Conservation (phyloP, 2,113 vertebrate genomes). For the Nothocercus julius region DNA sequence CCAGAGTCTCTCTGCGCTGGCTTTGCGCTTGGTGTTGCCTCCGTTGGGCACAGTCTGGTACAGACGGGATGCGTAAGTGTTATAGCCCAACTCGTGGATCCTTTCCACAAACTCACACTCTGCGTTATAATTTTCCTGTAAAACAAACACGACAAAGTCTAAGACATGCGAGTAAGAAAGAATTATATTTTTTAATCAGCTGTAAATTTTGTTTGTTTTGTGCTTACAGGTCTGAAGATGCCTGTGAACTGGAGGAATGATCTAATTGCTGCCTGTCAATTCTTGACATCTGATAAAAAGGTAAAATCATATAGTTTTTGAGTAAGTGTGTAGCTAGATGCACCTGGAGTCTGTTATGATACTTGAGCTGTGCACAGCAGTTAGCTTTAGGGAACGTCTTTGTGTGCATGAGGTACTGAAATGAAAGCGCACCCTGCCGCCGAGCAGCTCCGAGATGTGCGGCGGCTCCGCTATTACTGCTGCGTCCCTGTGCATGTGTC, state of each 20-base stretch:
- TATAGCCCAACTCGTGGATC: conserved; percentile 95
- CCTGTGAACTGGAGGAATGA: background rate
- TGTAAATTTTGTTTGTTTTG: background rate
- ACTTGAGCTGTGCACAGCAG: background rate
- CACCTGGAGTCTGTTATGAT: background rate
- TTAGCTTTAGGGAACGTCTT: background rate
- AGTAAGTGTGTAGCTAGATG: background rate
- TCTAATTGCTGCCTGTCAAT: background rate
- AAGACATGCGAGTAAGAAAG: background rate
- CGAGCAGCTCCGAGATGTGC: background rate
- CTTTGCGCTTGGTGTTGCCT: conserved; percentile 68
- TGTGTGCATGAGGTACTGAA: background rate
- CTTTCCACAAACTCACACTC: conserved; percentile 97
- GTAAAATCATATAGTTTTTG: background rate
- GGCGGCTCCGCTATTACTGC: background rate
- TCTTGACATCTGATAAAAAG: background rate
- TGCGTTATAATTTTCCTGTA: conserved; percentile 87
- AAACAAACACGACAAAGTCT: background rate
- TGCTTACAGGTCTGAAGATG: background rate
- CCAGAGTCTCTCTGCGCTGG: conserved; percentile 89
- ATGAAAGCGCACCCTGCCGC: background rate
- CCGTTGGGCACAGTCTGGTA: conserved; percentile 82
- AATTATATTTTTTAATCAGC: background rate
- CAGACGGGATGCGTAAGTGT: conserved; percentile 91
- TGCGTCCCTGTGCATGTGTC: background rate